Conservation (phyloP, 2,113 vertebrate genomes). For the Euleptes europaea region DNA sequence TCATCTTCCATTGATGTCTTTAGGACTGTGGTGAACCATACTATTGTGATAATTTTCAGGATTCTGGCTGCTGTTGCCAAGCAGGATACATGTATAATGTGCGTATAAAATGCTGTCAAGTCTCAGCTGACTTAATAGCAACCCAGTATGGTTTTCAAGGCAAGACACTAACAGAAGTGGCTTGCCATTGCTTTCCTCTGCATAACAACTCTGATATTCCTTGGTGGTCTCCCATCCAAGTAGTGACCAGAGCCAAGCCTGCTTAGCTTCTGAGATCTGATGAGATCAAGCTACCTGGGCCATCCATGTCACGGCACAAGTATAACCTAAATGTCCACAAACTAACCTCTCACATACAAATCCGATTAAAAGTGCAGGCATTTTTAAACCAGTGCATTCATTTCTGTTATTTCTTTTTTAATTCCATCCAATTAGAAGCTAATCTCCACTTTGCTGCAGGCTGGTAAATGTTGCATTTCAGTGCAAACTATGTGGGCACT, state of each 20-base stretch:
- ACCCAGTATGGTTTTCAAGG: too few species aligned
- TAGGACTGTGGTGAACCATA: not conserved
- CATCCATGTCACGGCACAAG: not conserved
- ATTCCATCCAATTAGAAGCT: slow-evolving; percentile 72
- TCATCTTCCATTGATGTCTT: not conserved
- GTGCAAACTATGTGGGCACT: slow-evolving; percentile 63
- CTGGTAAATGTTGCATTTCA: slow-evolving; percentile 65
- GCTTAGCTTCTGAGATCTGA: too few species aligned
- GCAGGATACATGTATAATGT: slow-evolving; percentile 14
- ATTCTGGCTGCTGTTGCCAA: not conserved
- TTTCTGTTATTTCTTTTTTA: slow-evolving; percentile 65
- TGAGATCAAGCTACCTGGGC: too few species aligned
- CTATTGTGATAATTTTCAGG: not conserved
- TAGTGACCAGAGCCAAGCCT: too few species aligned
- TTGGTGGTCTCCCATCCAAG: too few species aligned
- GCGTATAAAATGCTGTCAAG: too few species aligned
- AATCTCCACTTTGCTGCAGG: slow-evolving; percentile 72
- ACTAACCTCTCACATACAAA: slow-evolving; percentile 37
- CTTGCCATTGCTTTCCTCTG: too few species aligned
- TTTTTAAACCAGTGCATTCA: slow-evolving; percentile 64
- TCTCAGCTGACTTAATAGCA: too few species aligned
- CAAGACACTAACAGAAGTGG: too few species aligned
- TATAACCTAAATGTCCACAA: slow-evolving; percentile 38
- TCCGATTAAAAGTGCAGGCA: slow-evolving; percentile 47
- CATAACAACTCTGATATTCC: too few species aligned